Percentiles rank a stretch among this genome's conserved stretches.
Evolutionary conservation across 2,797 vertebrate species (phyloP).

Genomic region (Myotis pilosus): DNA sequence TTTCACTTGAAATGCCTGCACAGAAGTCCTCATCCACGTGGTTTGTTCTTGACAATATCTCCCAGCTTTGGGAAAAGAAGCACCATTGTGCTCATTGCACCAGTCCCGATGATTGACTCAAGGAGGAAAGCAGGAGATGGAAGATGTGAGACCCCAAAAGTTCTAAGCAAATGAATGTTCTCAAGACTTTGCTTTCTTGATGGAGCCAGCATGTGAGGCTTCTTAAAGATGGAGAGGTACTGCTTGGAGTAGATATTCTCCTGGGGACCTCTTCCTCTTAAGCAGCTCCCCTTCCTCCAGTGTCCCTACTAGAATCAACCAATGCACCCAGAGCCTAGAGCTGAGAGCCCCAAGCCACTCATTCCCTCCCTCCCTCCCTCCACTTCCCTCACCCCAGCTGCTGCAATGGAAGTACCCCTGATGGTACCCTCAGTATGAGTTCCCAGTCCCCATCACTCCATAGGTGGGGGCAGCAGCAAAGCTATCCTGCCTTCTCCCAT

Average conservation of each 20-base stretch:
- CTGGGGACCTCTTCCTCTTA: no score
- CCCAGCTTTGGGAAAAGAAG: not conserved
- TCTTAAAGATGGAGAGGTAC: not conserved
- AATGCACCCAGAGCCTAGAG: not conserved
- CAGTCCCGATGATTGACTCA: no score
- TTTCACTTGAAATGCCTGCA: not conserved
- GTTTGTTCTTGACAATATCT: not conserved
- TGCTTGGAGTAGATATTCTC: not conserved
- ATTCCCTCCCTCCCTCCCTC: not conserved
- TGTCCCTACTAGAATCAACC: not conserved
- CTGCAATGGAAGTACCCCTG: not conserved
- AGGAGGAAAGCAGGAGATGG: not conserved
- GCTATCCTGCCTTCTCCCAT: not conserved
- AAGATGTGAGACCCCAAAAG: not conserved
- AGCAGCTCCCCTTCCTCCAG: not conserved
- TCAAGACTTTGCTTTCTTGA: not conserved
- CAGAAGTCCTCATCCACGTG: not conserved
- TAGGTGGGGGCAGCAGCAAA: not conserved
- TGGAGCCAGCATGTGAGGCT: not conserved
- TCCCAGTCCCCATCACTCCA: not conserved
- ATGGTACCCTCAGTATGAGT: not conserved
- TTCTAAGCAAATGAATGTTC: not conserved
- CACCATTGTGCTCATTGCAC: not conserved
- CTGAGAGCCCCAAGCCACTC: not conserved
- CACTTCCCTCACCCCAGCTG: not conserved